A percentile compares a stretch with the other conserved stretches of the same genome.
Conservation (phyloP, 2,888 invertebrate species). For the Oscheius sp. region DNA sequence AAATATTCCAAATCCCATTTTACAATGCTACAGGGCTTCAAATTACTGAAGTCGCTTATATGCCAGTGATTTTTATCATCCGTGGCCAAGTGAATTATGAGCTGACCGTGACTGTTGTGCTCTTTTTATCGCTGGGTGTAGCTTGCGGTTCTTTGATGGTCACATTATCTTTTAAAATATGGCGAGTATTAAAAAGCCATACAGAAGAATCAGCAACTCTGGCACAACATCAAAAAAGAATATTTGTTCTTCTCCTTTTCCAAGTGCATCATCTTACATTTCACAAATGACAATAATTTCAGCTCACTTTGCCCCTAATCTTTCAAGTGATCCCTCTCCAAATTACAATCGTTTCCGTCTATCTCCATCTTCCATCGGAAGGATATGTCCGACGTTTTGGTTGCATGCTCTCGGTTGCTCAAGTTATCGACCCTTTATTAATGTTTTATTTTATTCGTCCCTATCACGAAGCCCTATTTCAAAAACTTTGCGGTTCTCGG, state of each 20-base stretch:
- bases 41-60: too few species aligned
- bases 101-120: too few species aligned
- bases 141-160: not conserved
- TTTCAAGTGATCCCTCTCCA: not conserved
- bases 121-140: too few species aligned
- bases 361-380: not conserved
- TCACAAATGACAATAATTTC: not conserved
- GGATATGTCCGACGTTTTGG: not conserved
- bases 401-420: not conserved
- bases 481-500: too few species aligned
- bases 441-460: not conserved
- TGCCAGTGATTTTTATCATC: too few species aligned
- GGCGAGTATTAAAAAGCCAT: not conserved
- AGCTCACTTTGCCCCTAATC: not conserved
- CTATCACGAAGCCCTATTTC: not conserved
- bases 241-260: constrained; percentile 2
- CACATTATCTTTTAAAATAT: not conserved
- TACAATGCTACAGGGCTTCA: too few species aligned
- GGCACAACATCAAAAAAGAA: not conserved
- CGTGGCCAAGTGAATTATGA: too few species aligned
- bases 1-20: too few species aligned
- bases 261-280: not conserved
- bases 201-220: not conserved
- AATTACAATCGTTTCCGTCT: not conserved
- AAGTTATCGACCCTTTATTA: not conserved